Evolutionary conservation across 1,140 invertebrate species (phyloP).

Genomic region (Acyrthosiphon pisum): DNA sequence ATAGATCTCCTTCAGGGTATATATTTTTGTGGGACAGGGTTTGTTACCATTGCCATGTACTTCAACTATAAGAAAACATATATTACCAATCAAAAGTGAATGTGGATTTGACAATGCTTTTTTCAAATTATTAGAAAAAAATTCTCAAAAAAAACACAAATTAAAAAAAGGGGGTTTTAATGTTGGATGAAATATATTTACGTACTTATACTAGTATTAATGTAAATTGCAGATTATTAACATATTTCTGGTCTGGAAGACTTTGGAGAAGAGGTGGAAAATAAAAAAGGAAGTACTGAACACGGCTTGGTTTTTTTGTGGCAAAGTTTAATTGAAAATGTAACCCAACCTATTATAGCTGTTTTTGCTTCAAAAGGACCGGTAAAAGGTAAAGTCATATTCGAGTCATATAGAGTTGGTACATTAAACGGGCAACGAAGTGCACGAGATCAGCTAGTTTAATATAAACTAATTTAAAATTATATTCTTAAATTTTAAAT

Average conservation of each 20-base stretch:
- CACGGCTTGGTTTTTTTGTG: not conserved
- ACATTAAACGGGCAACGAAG: too few species aligned
- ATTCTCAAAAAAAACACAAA: not conserved
- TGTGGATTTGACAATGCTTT: not conserved
- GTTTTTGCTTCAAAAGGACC: not conserved
- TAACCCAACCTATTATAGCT: not conserved
- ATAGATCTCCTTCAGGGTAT: not conserved
- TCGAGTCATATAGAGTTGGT: too few species aligned
- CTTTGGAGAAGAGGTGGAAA: not conserved
- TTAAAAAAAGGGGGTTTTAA: not conserved
- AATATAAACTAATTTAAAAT: too few species aligned
- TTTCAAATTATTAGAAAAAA: not conserved
- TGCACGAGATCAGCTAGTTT: too few species aligned
- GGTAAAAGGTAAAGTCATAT: not conserved
- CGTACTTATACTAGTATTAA: not conserved
- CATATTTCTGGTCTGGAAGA: not conserved
- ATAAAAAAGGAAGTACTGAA: not conserved
- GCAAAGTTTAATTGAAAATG: not conserved
- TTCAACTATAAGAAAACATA: not conserved
- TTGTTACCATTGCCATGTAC: too few species aligned
- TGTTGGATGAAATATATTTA: not conserved
- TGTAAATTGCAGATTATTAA: not conserved
- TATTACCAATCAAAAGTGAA: not conserved
- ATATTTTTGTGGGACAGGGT: not conserved
- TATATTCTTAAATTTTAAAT: too few species aligned